A percentile compares a stretch with the other conserved stretches of the same genome.
Conservation (phyloP, 2,888 invertebrate species). For the Sinelater perroti region DNA sequence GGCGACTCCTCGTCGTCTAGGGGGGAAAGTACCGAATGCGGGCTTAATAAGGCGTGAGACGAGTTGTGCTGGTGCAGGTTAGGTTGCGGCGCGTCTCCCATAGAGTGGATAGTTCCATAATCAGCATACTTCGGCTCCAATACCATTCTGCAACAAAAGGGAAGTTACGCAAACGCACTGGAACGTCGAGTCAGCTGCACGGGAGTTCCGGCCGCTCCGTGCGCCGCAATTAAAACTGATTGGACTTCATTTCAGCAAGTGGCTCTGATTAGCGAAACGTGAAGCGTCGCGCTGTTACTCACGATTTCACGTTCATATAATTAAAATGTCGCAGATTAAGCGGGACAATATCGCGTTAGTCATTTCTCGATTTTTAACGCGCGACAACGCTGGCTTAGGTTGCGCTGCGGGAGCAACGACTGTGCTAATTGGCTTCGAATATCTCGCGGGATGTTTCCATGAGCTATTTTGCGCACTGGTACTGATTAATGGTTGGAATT, state of each 20-base stretch:
- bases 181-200: too few species aligned
- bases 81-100: constrained; percentile 51
- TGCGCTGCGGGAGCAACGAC: too few species aligned
- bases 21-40: constrained; percentile 51
- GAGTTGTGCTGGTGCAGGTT: constrained; percentile 51
- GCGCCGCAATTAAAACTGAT: constrained; percentile 11
- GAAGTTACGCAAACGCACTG: background rate
- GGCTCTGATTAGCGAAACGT: background rate
- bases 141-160: constrained; percentile 66
- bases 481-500: too few species aligned
- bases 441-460: too few species aligned
- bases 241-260: background rate
- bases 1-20: constrained; percentile 59
- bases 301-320: too few species aligned
- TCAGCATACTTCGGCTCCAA: constrained; percentile 70
- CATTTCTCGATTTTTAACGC: too few species aligned
- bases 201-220: too few species aligned
- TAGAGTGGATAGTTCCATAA: constrained; percentile 69
- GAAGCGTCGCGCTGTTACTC: background rate
- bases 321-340: too few species aligned
- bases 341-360: too few species aligned
- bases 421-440: too few species aligned
- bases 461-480: too few species aligned
- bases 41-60: constrained; percentile 54
- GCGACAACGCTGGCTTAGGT: too few species aligned